Percentiles rank a stretch among this genome's conserved stretches.
phyloP scores from a whole-genome alignment of 2,113 vertebrate species.

The Geococcyx californianus region DNA sequence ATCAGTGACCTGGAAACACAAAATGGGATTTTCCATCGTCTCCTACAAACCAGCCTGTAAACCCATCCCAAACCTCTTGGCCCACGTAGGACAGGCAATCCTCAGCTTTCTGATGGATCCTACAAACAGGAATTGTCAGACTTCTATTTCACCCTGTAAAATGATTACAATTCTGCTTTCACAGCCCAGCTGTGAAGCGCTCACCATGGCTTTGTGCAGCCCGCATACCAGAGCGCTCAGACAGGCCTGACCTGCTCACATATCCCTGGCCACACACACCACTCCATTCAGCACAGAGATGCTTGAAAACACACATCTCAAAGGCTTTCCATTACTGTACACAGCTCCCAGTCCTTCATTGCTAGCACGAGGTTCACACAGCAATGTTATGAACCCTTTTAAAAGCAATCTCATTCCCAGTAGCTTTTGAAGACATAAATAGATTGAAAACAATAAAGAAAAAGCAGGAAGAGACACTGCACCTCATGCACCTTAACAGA shows the following conservation, averaged over 20 bases:
- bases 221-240: background rate
- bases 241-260: background rate
- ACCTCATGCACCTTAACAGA: background rate
- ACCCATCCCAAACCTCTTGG: slow-evolving; percentile 6
- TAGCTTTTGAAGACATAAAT: background rate
- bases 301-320: background rate
- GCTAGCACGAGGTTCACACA: background rate
- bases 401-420: background rate
- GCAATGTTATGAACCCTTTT: background rate
- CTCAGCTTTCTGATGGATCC: background rate
- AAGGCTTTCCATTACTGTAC: background rate
- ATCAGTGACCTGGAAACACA: slow-evolving; percentile 8
- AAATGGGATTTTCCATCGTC: slow-evolving; percentile 2
- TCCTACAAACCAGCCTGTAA: background rate
- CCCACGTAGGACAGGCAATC: background rate
- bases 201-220: background rate
- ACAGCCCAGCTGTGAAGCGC: background rate
- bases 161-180: background rate
- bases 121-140: background rate
- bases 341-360: background rate
- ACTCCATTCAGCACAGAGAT: background rate
- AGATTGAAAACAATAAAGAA: background rate
- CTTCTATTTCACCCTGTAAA: background rate
- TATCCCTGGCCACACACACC: background rate
- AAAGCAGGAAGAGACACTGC: background rate